These are phyloP conservation scores for Peromyscus polionotus DNA, from an alignment of 2,113 vertebrate species.

Conservation along the genomic window DNA sequence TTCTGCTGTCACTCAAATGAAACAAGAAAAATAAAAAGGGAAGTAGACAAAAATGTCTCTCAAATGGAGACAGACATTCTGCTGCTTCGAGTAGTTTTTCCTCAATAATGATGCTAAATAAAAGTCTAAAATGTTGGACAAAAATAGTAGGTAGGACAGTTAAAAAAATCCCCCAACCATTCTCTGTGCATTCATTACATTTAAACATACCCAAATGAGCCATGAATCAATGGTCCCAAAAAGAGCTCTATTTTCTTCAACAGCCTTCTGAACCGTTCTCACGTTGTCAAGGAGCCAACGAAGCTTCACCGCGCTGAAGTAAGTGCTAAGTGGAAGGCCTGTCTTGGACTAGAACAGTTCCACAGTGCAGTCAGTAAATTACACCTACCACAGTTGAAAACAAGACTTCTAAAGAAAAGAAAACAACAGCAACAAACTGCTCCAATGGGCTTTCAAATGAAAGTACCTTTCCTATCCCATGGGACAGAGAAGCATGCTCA, in stretches of 20 bases:
- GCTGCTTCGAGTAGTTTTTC: slow-evolving; percentile 50
- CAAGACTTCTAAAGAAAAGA: slow-evolving; percentile 29
- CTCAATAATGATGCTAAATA: background rate
- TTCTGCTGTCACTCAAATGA: slow-evolving; percentile 49
- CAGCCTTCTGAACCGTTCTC: slow-evolving; percentile 90
- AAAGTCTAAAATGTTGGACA: slow-evolving; percentile 17
- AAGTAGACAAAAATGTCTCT: slow-evolving; percentile 37
- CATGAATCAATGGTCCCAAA: slow-evolving; percentile 99
- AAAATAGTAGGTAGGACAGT: slow-evolving; percentile 43
- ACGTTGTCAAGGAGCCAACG: slow-evolving; percentile 98
- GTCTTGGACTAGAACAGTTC: slow-evolving; percentile 92
- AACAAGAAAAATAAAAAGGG: slow-evolving; percentile 40
- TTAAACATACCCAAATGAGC: slow-evolving; percentile 97
- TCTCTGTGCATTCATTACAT: background rate
- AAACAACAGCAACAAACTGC: slow-evolving; percentile 13
- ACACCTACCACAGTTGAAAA: slow-evolving; percentile 40
- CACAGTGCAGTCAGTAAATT: slow-evolving; percentile 27
- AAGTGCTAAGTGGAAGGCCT: slow-evolving; percentile 98
- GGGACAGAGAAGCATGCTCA: slow-evolving; percentile 31
- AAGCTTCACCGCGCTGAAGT: slow-evolving; percentile 98
- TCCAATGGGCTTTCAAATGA: slow-evolving; percentile 18
- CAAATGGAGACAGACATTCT: slow-evolving; percentile 6
- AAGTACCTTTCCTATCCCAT: slow-evolving; percentile 27
- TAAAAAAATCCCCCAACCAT: background rate
- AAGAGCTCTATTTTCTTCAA: slow-evolving; percentile 91